A percentile compares a stretch with the other conserved stretches of the same genome.
These are phyloP conservation scores for Metridium senile DNA, from an alignment of 92 coral and sea anemone species.

Conservation along the genomic window DNA sequence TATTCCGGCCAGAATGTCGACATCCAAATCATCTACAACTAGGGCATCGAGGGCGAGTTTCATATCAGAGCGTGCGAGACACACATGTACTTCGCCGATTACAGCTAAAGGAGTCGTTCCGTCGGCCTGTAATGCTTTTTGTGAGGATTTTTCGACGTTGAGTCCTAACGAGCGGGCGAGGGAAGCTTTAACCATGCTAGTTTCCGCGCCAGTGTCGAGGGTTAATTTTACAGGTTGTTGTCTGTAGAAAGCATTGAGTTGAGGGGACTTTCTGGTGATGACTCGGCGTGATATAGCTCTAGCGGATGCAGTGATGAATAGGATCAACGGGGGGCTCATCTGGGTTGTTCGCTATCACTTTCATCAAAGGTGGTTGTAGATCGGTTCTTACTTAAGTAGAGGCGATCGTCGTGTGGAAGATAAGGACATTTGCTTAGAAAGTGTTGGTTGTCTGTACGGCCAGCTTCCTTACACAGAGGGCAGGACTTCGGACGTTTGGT, in stretches of 20 bases:
- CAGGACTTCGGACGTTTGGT: slow-evolving; percentile 41
- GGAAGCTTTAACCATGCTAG: slow-evolving; percentile 28
- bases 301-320: slow-evolving; percentile 9
- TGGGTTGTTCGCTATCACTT: slow-evolving; percentile 17
- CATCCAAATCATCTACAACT: slow-evolving; percentile 51
- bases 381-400: slow-evolving; percentile 36
- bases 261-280: slow-evolving; percentile 3
- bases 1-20: slow-evolving; percentile 60
- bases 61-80: slow-evolving; percentile 36
- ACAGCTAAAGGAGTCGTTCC: slow-evolving; percentile 27
- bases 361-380: slow-evolving; percentile 30
- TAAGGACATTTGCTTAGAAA: slow-evolving; percentile 54
- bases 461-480: slow-evolving; percentile 53
- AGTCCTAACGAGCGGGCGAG: slow-evolving; percentile 5
- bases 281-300: slow-evolving; percentile 22
- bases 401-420: slow-evolving; percentile 47
- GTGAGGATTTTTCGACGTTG: slow-evolving; percentile 11
- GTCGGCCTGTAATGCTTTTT: slow-evolving; percentile 46
- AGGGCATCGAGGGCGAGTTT: slow-evolving; percentile 51
- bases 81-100: slow-evolving; percentile 16
- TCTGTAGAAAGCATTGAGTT: slow-evolving; percentile 12
- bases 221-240: slow-evolving; percentile 21
- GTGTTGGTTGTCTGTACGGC: slow-evolving; percentile 32
- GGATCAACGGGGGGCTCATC: slow-evolving; percentile 2
- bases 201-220: slow-evolving; percentile 18